A percentile compares a stretch with the other conserved stretches of the same genome.
Evolutionary conservation across 2,797 vertebrate species (phyloP).

Genomic region (Vireo griseus): DNA sequence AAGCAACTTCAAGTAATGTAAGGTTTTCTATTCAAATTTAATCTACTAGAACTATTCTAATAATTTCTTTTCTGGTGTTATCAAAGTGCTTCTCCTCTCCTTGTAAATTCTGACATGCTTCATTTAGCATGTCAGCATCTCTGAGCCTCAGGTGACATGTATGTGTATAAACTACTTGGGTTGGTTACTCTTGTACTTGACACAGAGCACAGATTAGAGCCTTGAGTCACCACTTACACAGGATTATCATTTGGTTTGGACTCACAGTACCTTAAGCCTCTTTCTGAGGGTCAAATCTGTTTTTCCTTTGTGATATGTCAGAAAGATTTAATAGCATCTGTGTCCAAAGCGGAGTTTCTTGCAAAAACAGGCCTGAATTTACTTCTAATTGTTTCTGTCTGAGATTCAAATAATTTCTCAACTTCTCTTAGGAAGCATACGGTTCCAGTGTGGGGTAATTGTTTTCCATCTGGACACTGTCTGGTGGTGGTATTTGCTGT

Average conservation of each 20-base stretch:
- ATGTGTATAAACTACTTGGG: background rate
- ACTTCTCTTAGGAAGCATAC: slow-evolving; percentile 18
- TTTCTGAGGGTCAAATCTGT: background rate
- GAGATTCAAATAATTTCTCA: slow-evolving; percentile 27
- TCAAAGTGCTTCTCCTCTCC: background rate
- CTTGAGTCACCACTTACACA: background rate
- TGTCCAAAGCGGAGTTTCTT: background rate
- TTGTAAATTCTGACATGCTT: background rate
- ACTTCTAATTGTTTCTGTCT: background rate
- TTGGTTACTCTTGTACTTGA: background rate
- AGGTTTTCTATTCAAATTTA: background rate
- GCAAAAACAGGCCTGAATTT: background rate
- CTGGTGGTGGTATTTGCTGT: slow-evolving; percentile 52
- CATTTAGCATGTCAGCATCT: background rate
- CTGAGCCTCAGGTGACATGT: background rate
- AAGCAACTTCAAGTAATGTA: background rate
- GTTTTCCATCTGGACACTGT: slow-evolving; percentile 62
- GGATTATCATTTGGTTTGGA: slow-evolving; percentile 16
- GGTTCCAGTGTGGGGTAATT: slow-evolving; percentile 30
- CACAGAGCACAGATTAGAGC: background rate
- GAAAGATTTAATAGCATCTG: background rate
- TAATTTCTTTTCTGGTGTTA: background rate
- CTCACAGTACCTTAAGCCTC: background rate
- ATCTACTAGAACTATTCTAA: background rate
- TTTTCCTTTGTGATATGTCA: background rate